A percentile compares a stretch with the other conserved stretches of the same genome.
Evolutionary conservation across 2,113 vertebrate species (phyloP).

Genomic region (Ovibos moschatus): DNA sequence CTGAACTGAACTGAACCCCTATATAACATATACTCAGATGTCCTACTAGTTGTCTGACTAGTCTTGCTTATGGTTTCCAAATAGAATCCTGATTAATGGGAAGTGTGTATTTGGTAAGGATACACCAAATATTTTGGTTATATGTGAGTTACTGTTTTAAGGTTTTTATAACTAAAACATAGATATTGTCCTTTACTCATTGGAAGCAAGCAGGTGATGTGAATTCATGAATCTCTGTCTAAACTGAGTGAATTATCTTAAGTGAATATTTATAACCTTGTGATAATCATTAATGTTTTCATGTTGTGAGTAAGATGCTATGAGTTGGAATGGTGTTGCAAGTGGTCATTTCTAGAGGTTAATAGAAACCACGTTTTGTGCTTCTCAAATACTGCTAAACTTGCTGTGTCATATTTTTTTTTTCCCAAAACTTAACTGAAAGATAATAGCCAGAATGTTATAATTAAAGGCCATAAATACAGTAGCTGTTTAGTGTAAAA

Average conservation of each 20-base stretch:
- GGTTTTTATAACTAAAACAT: not conserved
- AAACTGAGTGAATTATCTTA: not conserved
- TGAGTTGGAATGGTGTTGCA: not conserved
- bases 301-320: not conserved
- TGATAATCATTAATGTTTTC: not conserved
- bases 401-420: not conserved
- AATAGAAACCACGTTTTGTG: not conserved
- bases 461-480: not conserved
- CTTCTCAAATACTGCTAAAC: not conserved
- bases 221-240: not conserved
- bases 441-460: not conserved
- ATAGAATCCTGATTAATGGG: not conserved
- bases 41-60: not conserved
- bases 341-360: not conserved
- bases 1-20: not conserved
- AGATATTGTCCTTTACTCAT: not conserved
- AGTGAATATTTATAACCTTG: not conserved
- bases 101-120: not conserved
- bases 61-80: not conserved
- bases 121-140: not conserved
- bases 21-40: not conserved
- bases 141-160: not conserved
- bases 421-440: not conserved
- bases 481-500: not conserved
- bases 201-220: not conserved